These are phyloP conservation scores for Syrmaticus mikado DNA, from an alignment of 2,113 vertebrate species.

Conservation along the genomic window DNA sequence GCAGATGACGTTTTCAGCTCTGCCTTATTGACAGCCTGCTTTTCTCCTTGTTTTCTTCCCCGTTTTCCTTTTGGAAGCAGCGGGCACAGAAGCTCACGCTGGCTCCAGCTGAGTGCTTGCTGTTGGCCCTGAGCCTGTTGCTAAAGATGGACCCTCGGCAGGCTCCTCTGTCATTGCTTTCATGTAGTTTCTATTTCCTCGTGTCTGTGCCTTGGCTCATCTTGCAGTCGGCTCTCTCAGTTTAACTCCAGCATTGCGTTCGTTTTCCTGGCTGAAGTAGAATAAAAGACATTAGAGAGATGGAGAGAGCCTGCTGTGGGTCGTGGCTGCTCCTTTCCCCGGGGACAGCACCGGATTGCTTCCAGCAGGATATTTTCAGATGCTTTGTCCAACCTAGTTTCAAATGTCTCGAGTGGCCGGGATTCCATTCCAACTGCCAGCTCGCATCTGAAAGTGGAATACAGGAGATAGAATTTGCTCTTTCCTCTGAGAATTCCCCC, in stretches of 20 bases:
- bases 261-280: not conserved
- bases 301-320: not conserved
- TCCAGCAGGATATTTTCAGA: conserved; percentile 25
- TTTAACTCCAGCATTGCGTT: not conserved
- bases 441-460: not conserved
- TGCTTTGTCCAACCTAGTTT: conserved; percentile 8
- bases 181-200: conserved; percentile 14
- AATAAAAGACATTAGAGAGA: not conserved
- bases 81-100: not conserved
- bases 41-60: not conserved
- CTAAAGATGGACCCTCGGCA: conserved; percentile 46
- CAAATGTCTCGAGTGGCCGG: not conserved
- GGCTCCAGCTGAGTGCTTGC: conserved; percentile 31
- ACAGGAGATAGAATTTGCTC: not conserved
- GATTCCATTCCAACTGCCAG: not conserved
- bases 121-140: not conserved
- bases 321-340: not conserved
- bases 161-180: conserved; percentile 7
- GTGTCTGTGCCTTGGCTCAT: not conserved
- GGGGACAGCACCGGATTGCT: not conserved
- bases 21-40: not conserved
- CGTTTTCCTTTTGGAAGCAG: not conserved
- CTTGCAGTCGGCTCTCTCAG: not conserved
- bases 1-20: not conserved
- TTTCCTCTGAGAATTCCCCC: not conserved